A percentile compares a stretch with the other conserved stretches of the same genome.
phyloP scores from a whole-genome alignment of 2,888 invertebrate species.

The Cantharis rufa region DNA sequence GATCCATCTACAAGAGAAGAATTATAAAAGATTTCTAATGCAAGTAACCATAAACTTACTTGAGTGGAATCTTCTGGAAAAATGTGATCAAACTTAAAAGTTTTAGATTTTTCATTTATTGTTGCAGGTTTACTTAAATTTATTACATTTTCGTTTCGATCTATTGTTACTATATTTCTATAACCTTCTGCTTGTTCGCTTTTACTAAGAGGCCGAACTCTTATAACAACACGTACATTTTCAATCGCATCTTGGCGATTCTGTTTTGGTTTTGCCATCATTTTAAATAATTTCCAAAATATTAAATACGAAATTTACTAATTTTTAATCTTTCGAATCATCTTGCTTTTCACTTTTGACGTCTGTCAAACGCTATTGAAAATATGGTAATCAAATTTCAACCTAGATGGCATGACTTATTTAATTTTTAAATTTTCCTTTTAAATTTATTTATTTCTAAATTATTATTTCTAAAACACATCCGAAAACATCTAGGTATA shows the following conservation, averaged over 20 bases:
- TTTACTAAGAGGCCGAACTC: slow-evolving; percentile 90
- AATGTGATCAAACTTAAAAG: slow-evolving; percentile 91
- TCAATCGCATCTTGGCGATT: slow-evolving; percentile 58
- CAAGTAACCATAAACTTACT: slow-evolving; percentile 57
- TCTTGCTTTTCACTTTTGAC: not conserved
- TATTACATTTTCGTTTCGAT: slow-evolving; percentile 75
- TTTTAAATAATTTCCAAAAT: not conserved
- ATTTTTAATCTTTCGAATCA: not conserved
- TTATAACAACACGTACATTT: slow-evolving; percentile 94
- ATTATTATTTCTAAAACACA: too few relatives aligned
- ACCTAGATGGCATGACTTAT: not conserved
- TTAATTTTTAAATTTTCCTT: not conserved
- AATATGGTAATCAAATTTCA: not conserved
- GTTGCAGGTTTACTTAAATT: slow-evolving; percentile 76
- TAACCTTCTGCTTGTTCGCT: slow-evolving; percentile 77
- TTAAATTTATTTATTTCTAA: too few relatives aligned
- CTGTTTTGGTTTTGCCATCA: slow-evolving; percentile 31
- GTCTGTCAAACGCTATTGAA: not conserved
- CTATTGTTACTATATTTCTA: slow-evolving; percentile 75
- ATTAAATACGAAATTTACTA: not conserved
- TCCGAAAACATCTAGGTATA: too few relatives aligned
- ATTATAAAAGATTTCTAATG: not conserved
- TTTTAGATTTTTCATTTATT: slow-evolving; percentile 75
- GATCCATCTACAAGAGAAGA: slow-evolving; percentile 72
- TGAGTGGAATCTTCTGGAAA: slow-evolving; percentile 86